phyloP scores from a whole-genome alignment of 2,888 invertebrate genomes.

The Pelosia muscerda region DNA sequence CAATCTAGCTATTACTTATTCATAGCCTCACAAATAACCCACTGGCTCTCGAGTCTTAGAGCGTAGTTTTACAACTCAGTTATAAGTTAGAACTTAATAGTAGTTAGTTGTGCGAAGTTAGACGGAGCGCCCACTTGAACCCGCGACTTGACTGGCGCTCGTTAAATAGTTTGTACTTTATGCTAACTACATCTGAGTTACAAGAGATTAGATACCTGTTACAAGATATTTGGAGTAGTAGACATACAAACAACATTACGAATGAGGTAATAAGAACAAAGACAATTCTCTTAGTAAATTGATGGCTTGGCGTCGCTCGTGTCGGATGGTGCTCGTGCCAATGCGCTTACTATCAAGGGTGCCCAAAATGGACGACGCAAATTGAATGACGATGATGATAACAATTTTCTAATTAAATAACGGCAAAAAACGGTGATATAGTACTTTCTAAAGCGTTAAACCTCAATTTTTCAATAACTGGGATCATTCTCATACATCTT shows the following conservation, averaged over 20 bases:
- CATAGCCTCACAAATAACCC: neutral
- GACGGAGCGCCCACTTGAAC: slow-evolving; percentile 2
- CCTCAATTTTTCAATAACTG: no score
- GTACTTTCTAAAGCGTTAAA: no score
- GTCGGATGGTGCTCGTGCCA: no score
- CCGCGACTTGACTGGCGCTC: slow-evolving; percentile 10
- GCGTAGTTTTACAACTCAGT: slow-evolving; percentile 9
- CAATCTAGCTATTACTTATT: neutral
- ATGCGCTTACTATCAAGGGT: no score
- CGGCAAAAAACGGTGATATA: no score
- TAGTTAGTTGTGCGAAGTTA: slow-evolving; percentile 12
- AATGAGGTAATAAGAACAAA: neutral
- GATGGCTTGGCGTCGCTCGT: no score
- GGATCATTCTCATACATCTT: no score
- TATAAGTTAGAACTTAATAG: slow-evolving; percentile 16
- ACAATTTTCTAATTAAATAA: no score
- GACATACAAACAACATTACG: neutral
- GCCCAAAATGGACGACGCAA: no score
- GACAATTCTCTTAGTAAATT: no score
- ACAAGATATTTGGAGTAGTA: neutral
- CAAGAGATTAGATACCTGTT: neutral
- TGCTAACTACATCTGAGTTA: neutral
- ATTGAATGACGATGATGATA: no score
- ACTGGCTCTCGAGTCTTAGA: neutral
- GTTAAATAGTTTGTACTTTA: neutral